Evolutionary conservation across 2,797 vertebrate species (phyloP).

Genomic region (Acanthurus leucopareius): DNA sequence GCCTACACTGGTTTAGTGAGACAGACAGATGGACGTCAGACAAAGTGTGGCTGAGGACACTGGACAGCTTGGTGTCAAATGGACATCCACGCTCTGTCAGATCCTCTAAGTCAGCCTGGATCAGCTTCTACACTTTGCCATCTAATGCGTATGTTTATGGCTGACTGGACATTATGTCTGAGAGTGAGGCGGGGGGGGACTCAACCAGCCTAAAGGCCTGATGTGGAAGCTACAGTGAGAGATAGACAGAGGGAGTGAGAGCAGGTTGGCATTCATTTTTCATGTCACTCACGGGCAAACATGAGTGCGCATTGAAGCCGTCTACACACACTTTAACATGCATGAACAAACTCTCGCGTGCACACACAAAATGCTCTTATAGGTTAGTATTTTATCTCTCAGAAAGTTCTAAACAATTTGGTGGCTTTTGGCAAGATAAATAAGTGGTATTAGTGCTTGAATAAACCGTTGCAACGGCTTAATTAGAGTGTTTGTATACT

Average conservation of each 20-base stretch:
- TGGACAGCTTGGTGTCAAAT: conserved; percentile 60
- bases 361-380: not conserved
- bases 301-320: conserved; percentile 24
- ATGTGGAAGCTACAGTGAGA: conserved; percentile 13
- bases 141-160: conserved; percentile 54
- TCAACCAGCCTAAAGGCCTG: conserved; percentile 21
- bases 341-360: not conserved
- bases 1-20: conserved; percentile 2
- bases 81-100: conserved; percentile 39
- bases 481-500: not conserved
- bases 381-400: not conserved
- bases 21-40: conserved; percentile 30
- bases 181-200: conserved; percentile 33
- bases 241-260: conserved; percentile 28
- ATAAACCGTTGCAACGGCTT: not conserved
- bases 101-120: conserved; percentile 50
- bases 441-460: not conserved
- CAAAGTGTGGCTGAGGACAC: conserved; percentile 22
- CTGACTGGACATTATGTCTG: conserved; percentile 46
- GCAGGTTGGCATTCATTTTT: conserved; percentile 67
- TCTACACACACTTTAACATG: not conserved
- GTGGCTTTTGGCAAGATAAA: not conserved
- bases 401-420: conserved; percentile 8
- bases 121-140: conserved; percentile 46
- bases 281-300: conserved; percentile 52